Percentiles rank a stretch among this genome's conserved stretches.
phyloP scores from a whole-genome alignment of 2,113 vertebrate genomes.

The Xiphophorus couchianus region DNA sequence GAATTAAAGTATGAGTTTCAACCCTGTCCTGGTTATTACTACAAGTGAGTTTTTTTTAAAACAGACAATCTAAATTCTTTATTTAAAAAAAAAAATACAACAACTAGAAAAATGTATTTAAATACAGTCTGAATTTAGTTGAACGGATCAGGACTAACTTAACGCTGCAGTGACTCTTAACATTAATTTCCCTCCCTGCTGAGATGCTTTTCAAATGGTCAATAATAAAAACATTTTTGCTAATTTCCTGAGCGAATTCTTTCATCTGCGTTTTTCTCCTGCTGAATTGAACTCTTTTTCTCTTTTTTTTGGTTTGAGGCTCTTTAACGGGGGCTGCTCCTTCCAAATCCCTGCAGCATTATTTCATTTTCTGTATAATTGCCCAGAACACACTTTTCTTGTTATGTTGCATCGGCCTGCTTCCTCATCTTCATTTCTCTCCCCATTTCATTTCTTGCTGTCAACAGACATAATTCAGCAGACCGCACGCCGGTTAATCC shows the following conservation, averaged over 20 bases:
- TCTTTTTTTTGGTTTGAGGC: not conserved
- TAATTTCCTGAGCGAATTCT: not conserved
- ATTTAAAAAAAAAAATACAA: not conserved
- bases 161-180: not conserved
- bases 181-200: not conserved
- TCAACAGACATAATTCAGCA: slow-evolving; percentile 25
- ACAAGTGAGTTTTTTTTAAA: not conserved
- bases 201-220: not conserved
- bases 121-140: not conserved
- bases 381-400: not conserved
- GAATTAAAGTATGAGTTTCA: no score
- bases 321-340: not conserved
- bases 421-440: not conserved
- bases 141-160: not conserved
- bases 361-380: slow-evolving; percentile 12
- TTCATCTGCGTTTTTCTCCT: not conserved
- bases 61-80: not conserved
- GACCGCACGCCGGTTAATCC: slow-evolving; percentile 35
- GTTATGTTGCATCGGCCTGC: not conserved
- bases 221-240: not conserved
- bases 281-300: slow-evolving; percentile 16
- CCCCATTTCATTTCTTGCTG: slow-evolving; percentile 3
- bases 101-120: not conserved
- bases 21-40: not conserved
- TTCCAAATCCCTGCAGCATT: not conserved